Evolutionary conservation across 2,113 vertebrate genomes (phyloP).

Genomic region (Sorex araneus): DNA sequence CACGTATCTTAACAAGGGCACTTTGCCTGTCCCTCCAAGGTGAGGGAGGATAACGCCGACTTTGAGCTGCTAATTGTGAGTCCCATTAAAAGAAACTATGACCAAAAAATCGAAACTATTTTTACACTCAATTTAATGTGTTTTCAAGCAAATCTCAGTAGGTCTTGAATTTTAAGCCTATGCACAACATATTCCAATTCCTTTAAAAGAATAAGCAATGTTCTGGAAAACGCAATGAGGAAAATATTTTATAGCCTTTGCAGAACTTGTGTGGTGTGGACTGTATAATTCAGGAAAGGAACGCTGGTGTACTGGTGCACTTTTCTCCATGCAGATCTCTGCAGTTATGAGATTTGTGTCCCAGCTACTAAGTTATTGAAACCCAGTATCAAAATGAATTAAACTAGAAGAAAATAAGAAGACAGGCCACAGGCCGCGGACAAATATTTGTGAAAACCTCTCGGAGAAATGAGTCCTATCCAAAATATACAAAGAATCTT

Average conservation of each 20-base stretch:
- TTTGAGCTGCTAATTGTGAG: too few relatives aligned
- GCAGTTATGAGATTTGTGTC: background rate
- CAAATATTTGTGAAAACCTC: constrained; percentile 21
- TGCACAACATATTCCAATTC: background rate
- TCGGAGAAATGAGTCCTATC: constrained; percentile 18
- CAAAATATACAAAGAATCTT: constrained; percentile 36
- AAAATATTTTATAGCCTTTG: background rate
- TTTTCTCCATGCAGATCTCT: background rate
- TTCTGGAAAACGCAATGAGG: constrained; percentile 38
- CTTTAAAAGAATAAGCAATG: constrained; percentile 14
- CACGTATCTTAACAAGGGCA: background rate
- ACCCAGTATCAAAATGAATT: constrained; percentile 6
- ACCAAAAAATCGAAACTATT: constrained; percentile 27
- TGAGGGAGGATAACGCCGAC: background rate
- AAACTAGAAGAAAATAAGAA: constrained; percentile 19
- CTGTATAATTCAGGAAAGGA: background rate
- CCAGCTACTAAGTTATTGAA: background rate
- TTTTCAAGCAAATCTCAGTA: constrained; percentile 46
- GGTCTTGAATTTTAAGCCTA: constrained; percentile 18
- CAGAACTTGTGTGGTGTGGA: background rate
- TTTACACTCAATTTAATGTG: constrained; percentile 9
- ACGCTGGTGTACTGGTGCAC: background rate
- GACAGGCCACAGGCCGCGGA: background rate
- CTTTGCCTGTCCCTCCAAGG: background rate
- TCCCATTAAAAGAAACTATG: background rate